These are phyloP conservation scores for Crocidura indochinensis DNA, from an alignment of 2,797 vertebrate genomes.

Conservation along the genomic window DNA sequence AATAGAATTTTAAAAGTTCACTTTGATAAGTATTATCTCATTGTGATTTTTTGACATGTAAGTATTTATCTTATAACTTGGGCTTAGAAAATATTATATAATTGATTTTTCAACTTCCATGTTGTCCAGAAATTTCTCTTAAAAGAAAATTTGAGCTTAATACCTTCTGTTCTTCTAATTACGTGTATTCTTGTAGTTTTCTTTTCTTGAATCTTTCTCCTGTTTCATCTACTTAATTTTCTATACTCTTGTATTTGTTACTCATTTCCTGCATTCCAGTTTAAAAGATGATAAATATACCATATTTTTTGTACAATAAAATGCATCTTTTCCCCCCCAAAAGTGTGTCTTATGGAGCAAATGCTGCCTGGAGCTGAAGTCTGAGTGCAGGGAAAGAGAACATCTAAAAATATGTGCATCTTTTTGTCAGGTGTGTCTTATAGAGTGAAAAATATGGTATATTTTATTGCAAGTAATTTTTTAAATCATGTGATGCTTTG, in stretches of 20 bases:
- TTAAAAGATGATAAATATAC: slow-evolving; percentile 32
- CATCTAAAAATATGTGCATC: too few species aligned
- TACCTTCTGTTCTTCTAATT: not conserved
- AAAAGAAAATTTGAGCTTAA: slow-evolving; percentile 16
- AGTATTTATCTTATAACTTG: too few species aligned
- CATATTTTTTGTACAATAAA: not conserved
- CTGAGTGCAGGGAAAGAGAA: too few species aligned
- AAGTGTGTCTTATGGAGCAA: too few species aligned
- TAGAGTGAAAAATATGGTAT: not conserved
- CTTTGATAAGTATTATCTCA: too few species aligned
- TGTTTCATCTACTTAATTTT: not conserved
- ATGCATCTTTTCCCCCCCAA: too few species aligned
- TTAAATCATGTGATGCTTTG: not conserved
- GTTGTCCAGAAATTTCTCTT: slow-evolving; percentile 23
- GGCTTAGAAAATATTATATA: too few species aligned
- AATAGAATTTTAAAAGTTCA: too few species aligned
- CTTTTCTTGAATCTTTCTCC: slow-evolving; percentile 11
- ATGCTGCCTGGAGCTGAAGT: too few species aligned
- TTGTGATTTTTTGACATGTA: too few species aligned
- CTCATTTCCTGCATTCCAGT: not conserved
- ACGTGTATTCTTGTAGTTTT: not conserved
- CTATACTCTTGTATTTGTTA: not conserved
- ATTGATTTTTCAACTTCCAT: too few species aligned
- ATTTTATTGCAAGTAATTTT: slow-evolving; percentile 17
- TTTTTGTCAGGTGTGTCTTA: too few species aligned